Base-by-base conservation (phyloP, 2,888 invertebrate genomes). In the Spatulosminthurus flaviceps region DNA sequence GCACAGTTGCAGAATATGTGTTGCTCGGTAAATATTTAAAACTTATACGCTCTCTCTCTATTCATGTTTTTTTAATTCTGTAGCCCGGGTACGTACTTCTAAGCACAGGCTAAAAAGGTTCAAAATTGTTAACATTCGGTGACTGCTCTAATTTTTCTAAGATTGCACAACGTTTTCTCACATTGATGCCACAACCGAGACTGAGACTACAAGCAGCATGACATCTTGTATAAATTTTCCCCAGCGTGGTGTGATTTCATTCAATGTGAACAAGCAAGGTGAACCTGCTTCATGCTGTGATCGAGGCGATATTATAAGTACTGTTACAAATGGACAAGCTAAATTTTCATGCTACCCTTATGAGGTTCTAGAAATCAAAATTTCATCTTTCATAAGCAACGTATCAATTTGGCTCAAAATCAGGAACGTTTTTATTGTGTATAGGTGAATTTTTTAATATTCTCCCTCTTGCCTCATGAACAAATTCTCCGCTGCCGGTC, bases 401-500 rank as follows among this genome's bases (percentile, higher is more conserved):
- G 1, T 16, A 7, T 34, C 34, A 4, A 9, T 7, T 7, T 34
- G 34, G 4, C 34, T 34, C 4, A 51, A 2, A 51, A 51, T 51
- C 16, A 19, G 19, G n/a, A n/a, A n/a, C n/a, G 4, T 51, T 19
- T 51, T 4, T 42, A 71, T 42, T 13, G 43, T 24, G 29, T 34
- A 11, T 11, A 79, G 79, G 71, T 79, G 0, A 75, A 76, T 19
- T 64, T 72, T 5, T 26, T 64, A 9, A 76, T 79, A 1, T 76
- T 79, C 21, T 42, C 28, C n/a, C 71, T 71, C 26, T 42, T 79
- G 29, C 19, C 76, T 0, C 61, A 79, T 21, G n/a, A 75, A 0
- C 64, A 79, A 64, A 34, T 76, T 2, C 75, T 79, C 19, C 34
- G 21, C 0, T 66, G 71, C 43, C 79, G 79, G 1, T 4, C 16